Evolutionary conservation across 2,888 invertebrate species (phyloP).

Genomic region (Branchellion lobata): DNA sequence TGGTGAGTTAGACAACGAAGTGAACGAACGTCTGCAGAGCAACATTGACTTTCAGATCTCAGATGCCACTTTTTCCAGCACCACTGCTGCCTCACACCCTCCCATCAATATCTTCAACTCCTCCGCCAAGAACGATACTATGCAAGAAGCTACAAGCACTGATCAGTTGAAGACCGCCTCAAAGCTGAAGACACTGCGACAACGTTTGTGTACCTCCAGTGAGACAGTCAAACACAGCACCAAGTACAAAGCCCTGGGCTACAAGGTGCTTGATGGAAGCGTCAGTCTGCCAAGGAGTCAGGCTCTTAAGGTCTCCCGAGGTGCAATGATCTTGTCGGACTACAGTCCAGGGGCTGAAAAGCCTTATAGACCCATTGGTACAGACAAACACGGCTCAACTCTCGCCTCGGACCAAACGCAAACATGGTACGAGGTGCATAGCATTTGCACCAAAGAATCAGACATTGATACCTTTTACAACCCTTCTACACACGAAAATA

Average conservation of each 20-base stretch:
- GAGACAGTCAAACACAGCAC: background rate
- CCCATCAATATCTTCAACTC: too few species aligned
- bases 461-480: too few species aligned
- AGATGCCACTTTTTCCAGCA: background rate
- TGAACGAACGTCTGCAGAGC: background rate
- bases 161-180: background rate
- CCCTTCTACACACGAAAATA: too few species aligned
- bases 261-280: conserved; percentile 7
- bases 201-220: background rate
- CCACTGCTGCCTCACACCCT: background rate
- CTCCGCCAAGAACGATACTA: background rate
- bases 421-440: too few species aligned
- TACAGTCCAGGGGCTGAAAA: too few species aligned
- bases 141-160: background rate
- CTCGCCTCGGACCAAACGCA: too few species aligned
- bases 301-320: background rate
- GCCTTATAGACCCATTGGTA: too few species aligned
- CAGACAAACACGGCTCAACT: too few species aligned
- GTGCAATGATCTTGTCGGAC: background rate
- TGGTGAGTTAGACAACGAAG: background rate
- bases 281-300: conserved; percentile 30
- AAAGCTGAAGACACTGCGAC: conserved; percentile 15
- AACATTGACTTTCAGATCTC: background rate
- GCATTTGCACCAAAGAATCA: too few species aligned
- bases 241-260: conserved; percentile 24